Evolutionary conservation across 2,888 invertebrate genomes (phyloP), one percentile per base, ranked within the genome.

Genomic region (Julus scandinavius): DNA sequence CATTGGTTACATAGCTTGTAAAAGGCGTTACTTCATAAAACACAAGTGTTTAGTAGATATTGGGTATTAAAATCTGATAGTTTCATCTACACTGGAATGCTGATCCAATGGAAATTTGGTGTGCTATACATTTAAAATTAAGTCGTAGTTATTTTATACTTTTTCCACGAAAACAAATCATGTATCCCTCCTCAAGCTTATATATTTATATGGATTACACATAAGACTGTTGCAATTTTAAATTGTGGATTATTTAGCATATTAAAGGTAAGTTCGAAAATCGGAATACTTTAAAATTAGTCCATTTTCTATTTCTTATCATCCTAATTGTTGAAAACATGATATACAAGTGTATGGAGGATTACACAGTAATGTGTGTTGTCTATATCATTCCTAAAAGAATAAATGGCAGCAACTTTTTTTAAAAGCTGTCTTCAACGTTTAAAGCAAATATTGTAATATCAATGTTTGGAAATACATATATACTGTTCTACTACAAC

Each of bases 11-110:
- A 29, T 7, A 29, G 29, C 29, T 29, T 29, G 72, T 9, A 20
- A 72, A 11, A 72, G 72, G 72, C 72, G 72, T 72, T 72, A 11
- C 72, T 72, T 72, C 72, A 29, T 20, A 29, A 72, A 72, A 72
- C 72, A 72, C 29, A 72, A 72, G 72, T 72, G 29, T 72, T 72
- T 72, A 72, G 9, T 29, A 72, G 72, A 72, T 72, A 72, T 72
- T 72, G 72, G n/a, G 29, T 29, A 9, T 72, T 45, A 45, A 72
- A 72, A 72, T 72, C 72, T 29, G 29, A 72, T 72, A 72, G 72
- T 72, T 72, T 72, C 72, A 72, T 72, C 72, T 72, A 11, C 29
- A 5, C 29, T 72, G 72, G 72, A 72, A 72, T 72, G 72, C 29
- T 29, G 29, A 72, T 72, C 72, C 72, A 72, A 72, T 72, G 72